These are phyloP conservation scores for Drosophila niveifrons DNA, from an alignment of 2,888 invertebrate genomes.

Conservation along the genomic window DNA sequence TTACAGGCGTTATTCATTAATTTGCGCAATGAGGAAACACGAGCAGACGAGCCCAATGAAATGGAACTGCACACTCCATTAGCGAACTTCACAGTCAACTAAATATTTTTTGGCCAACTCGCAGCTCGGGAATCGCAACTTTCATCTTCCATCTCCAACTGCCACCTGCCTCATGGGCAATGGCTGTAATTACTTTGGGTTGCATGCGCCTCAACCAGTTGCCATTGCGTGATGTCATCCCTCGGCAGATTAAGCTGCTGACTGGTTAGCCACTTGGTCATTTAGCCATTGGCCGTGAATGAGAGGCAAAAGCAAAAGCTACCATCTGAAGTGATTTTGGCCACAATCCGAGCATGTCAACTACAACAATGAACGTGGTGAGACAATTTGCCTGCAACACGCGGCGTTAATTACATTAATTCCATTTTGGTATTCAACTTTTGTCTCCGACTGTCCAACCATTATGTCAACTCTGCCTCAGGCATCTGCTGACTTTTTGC, in stretches of 20 bases:
- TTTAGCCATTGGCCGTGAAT: conserved; percentile 25
- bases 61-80: conserved; percentile 37
- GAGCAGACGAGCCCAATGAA: not conserved
- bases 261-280: conserved; percentile 11
- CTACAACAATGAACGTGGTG: conserved; percentile 10
- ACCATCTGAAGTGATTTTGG: conserved; percentile 26
- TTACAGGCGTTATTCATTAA: conserved; percentile 67
- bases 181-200: conserved; percentile 56
- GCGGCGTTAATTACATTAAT: conserved; percentile 60
- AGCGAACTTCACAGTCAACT: conserved; percentile 33
- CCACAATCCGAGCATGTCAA: conserved; percentile 27
- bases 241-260: conserved; percentile 4
- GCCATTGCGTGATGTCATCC: conserved; percentile 42
- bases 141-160: not conserved
- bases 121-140: not conserved
- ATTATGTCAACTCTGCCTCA: conserved; percentile 6
- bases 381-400: conserved; percentile 31
- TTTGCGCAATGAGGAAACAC: conserved; percentile 50
- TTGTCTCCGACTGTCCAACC: conserved; percentile 17
- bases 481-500: conserved; percentile 30
- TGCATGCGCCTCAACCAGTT: conserved; percentile 45
- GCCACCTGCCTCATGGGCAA: conserved; percentile 44
- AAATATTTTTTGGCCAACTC: conserved; percentile 22
- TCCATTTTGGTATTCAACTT: conserved; percentile 29
- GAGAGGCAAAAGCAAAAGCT: conserved; percentile 9